Evolutionary conservation across 2,797 vertebrate species (phyloP).

Genomic region (Lagocephalus sceleratus): DNA sequence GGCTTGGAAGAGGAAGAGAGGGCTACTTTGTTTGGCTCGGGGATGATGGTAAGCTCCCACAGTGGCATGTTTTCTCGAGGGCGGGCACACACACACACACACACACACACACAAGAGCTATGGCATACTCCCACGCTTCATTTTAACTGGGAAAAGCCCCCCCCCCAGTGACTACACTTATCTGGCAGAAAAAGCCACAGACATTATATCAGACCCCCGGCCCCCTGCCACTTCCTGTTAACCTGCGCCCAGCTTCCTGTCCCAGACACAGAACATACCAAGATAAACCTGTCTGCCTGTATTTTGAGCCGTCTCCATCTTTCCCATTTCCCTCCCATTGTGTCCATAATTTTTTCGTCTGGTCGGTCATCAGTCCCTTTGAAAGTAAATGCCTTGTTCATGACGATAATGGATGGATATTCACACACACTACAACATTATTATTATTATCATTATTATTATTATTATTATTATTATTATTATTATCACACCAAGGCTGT

Average conservation of each 20-base stretch:
- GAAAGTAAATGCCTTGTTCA: too few relatives aligned
- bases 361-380: too few relatives aligned
- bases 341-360: slow-evolving; percentile 6
- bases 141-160: slow-evolving; percentile 42
- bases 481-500: too few relatives aligned
- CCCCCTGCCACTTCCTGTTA: slow-evolving; percentile 44
- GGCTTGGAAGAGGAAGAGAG: slow-evolving; percentile 39
- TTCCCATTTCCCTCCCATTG: not conserved
- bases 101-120: slow-evolving; percentile 12
- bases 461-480: too few relatives aligned
- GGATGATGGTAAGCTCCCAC: slow-evolving; percentile 51
- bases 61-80: slow-evolving; percentile 29
- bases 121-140: slow-evolving; percentile 32
- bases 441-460: too few relatives aligned
- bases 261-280: slow-evolving; percentile 16
- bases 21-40: slow-evolving; percentile 45
- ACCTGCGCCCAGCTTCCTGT: slow-evolving; percentile 52
- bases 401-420: too few relatives aligned
- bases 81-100: slow-evolving; percentile 18
- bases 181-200: slow-evolving; percentile 31
- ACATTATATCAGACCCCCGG: slow-evolving; percentile 32
- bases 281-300: slow-evolving; percentile 37
- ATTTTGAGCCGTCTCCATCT: slow-evolving; percentile 5
- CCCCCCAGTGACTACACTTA: slow-evolving; percentile 38
- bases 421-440: too few relatives aligned